Evolutionary conservation across 2,113 vertebrate species (phyloP).

Genomic region (Amphiprion percula): DNA sequence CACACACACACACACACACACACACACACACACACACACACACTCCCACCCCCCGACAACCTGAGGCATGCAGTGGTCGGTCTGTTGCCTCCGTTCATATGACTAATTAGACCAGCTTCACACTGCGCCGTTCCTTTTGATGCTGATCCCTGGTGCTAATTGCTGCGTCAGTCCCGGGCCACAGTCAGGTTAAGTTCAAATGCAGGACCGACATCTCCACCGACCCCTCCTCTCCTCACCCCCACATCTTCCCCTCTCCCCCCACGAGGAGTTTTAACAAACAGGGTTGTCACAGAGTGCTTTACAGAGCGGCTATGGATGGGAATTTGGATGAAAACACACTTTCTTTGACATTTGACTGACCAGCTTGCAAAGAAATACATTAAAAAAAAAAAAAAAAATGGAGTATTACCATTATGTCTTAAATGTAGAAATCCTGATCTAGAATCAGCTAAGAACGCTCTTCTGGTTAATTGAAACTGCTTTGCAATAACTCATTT

Average conservation of each 20-base stretch:
- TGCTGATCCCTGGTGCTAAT: slow-evolving; percentile 92
- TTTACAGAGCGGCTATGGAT: not conserved
- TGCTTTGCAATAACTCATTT: too few relatives aligned
- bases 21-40: slow-evolving; percentile 44
- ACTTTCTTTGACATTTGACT: too few relatives aligned
- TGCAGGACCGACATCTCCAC: slow-evolving; percentile 81
- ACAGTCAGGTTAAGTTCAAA: slow-evolving; percentile 94
- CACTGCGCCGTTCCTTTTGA: slow-evolving; percentile 96
- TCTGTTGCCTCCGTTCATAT: slow-evolving; percentile 93
- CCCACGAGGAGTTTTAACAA: not conserved
- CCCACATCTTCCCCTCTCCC: not conserved
- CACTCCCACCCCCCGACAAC: slow-evolving; percentile 1
- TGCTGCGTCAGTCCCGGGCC: slow-evolving; percentile 87
- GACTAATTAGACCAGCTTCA: slow-evolving; percentile 98
- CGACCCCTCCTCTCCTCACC: slow-evolving; percentile 6
- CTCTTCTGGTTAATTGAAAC: too few relatives aligned
- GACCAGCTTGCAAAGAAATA: too few relatives aligned
- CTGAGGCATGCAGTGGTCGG: slow-evolving; percentile 87
- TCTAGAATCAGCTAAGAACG: too few relatives aligned
- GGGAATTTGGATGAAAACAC: too few relatives aligned
- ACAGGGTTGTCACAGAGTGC: too few relatives aligned
- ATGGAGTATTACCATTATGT: too few relatives aligned
- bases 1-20: slow-evolving; percentile 47
- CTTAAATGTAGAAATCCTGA: too few relatives aligned
- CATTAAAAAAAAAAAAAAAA: not conserved